Base-by-base conservation (phyloP, 1,140 invertebrate species). In the Gryllus bimaculatus region DNA sequence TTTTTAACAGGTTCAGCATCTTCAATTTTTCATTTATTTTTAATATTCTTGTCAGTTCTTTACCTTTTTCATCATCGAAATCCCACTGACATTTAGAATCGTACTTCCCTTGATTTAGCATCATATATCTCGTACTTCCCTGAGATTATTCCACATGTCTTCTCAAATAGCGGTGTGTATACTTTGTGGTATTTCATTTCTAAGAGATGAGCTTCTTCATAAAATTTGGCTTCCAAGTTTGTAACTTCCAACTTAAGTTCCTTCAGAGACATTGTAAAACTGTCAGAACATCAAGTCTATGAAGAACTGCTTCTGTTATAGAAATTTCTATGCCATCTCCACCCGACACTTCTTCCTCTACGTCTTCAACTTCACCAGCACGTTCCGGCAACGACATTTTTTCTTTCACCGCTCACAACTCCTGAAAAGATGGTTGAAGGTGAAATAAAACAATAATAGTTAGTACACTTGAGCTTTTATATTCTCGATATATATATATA, bases 171-270 rank as follows among this genome's bases (percentile, higher is more conserved):
- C 0, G 93, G 92, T 78, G 90, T 89, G 84, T 96, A 98, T 82
- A 93, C 86, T 82, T 92, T 89, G 82, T 95, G 92, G 85, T 97
- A 98, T 87, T 95, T 95, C 85, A 93, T 93, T 87, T 99, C 98
- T 21, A 99, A 88, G 47, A 92, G 91, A 85, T 99, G 97, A 47
- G 99, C 92, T 85, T 99, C 96, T 83, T 95, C 91, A 84, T 97
- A 99, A 87, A 99, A 99, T 84, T 96, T 92, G 2, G 95, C 92
- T 87, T 99, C 97, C 73, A 98, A 90, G 82, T 96, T 91, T 2
- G 95, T 93, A 54, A 93, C 90, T 81, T 96, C 91, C 80, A 97
- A 87, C 85, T 99, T 98, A 7, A 98, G 85, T 83, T 97, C 95
- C 85, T 99, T 98, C 75, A 99, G 87, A 13, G 82, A 81, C 81